A percentile compares a stretch with the other conserved stretches of the same genome.
Evolutionary conservation across 2,113 vertebrate species (phyloP).

Genomic region (Lutjanus erythropterus): DNA sequence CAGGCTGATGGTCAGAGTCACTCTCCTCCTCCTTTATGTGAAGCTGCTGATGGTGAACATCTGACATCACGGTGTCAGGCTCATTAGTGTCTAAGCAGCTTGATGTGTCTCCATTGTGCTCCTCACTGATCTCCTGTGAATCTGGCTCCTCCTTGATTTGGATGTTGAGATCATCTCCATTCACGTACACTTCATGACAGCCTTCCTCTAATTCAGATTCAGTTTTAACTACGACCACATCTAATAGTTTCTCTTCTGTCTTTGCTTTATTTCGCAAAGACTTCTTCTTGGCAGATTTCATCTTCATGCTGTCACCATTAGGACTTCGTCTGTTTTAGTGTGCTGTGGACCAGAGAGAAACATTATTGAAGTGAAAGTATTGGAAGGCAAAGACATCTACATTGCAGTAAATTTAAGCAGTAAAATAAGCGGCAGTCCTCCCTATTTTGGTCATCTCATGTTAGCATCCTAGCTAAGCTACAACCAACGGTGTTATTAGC

Average conservation of each 20-base stretch:
- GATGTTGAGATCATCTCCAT: conserved; percentile 45
- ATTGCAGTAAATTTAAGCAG: not conserved
- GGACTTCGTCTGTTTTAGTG: not conserved
- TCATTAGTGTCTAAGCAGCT: conserved; percentile 43
- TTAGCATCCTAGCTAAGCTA: conserved; percentile 41
- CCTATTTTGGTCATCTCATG: not conserved
- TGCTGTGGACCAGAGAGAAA: conserved; percentile 28
- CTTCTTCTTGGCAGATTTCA: conserved; percentile 53
- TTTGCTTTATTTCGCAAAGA: conserved; percentile 20
- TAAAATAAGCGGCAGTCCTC: not conserved
- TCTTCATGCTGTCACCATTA: conserved; percentile 53
- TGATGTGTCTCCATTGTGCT: not conserved
- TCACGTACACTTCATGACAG: conserved; percentile 5
- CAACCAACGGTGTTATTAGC: conserved; percentile 12
- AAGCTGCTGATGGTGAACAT: conserved; percentile 24
- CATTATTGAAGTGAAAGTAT: not conserved
- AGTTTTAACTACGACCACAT: conserved; percentile 38
- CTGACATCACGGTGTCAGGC: conserved; percentile 32
- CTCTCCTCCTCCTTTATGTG: conserved; percentile 75
- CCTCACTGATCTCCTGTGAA: conserved; percentile 58
- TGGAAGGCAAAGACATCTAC: not conserved
- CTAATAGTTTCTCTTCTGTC: conserved; percentile 8
- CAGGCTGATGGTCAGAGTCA: conserved; percentile 26
- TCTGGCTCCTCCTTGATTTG: conserved; percentile 81
- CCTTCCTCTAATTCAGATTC: conserved; percentile 49